Percentiles rank a stretch among this genome's conserved stretches.
Conservation (phyloP, 2,113 vertebrate species). For the Cricetomys ansorgei region DNA sequence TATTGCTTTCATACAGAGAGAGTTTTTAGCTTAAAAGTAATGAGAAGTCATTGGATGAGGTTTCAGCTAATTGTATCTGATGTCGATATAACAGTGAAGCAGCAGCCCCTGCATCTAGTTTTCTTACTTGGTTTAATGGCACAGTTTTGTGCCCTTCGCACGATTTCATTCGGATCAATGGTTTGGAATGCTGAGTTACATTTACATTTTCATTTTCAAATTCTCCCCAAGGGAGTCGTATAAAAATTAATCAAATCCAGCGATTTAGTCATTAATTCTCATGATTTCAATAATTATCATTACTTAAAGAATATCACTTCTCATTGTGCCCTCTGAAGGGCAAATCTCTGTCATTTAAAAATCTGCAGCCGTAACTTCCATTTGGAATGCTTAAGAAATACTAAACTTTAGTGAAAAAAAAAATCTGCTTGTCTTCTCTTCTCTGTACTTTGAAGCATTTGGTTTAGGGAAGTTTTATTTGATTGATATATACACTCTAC, state of each 20-base stretch:
- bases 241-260: neutral
- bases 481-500: neutral
- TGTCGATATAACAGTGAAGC: neutral
- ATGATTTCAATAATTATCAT: conserved; percentile 46
- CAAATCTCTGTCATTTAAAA: conserved; percentile 44
- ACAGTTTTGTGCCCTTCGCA: neutral
- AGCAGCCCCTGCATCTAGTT: neutral
- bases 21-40: conserved; percentile 45
- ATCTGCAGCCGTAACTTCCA: neutral
- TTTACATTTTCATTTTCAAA: conserved; percentile 34
- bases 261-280: conserved; percentile 11
- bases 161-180: conserved; percentile 5
- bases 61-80: neutral
- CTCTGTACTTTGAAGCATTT: neutral
- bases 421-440: neutral
- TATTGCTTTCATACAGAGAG: conserved; percentile 37
- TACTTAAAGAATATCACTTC: conserved; percentile 49
- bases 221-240: neutral
- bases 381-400: conserved; percentile 43
- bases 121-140: neutral
- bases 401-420: conserved; percentile 16
- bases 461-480: neutral
- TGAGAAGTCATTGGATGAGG: conserved; percentile 16
- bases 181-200: neutral
- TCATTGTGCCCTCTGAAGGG: conserved; percentile 37